phyloP scores from a whole-genome alignment of 2,888 invertebrate genomes.

The Oxycera nigricornis region DNA sequence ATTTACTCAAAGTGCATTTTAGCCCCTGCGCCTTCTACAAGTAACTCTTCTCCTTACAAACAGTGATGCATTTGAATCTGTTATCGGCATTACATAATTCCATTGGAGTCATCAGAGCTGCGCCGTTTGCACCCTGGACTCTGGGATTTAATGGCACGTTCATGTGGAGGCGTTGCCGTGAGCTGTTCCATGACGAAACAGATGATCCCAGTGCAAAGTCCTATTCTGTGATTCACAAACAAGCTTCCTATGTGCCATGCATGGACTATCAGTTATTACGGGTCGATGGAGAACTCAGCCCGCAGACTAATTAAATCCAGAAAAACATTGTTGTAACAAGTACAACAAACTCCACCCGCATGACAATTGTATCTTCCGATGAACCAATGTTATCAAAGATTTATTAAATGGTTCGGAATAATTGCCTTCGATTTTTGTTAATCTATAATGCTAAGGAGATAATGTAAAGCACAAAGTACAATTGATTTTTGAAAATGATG shows the following conservation, averaged over 20 bases:
- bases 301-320: neutral
- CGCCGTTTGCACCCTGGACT: slow-evolving; percentile 17
- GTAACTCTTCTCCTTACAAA: too few species aligned
- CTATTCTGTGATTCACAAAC: slow-evolving; percentile 22
- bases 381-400: neutral
- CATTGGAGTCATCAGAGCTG: neutral
- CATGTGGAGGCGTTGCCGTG: neutral
- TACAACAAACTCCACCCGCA: neutral
- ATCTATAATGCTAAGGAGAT: neutral
- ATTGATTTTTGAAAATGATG: neutral
- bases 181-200: slow-evolving; percentile 15
- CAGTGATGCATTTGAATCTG: too few species aligned
- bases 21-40: too few species aligned
- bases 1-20: too few species aligned
- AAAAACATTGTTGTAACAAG: neutral
- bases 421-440: neutral
- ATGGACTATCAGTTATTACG: slow-evolving; percentile 9
- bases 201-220: slow-evolving; percentile 19
- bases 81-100: slow-evolving; percentile 1
- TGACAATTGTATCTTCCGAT: neutral
- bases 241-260: neutral
- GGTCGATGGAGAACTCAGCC: neutral
- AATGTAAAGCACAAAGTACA: slow-evolving; percentile 16
- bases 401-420: neutral
- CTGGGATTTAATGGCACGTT: neutral